Conservation (phyloP, 2,888 invertebrate species). For the Colletes collaris region DNA sequence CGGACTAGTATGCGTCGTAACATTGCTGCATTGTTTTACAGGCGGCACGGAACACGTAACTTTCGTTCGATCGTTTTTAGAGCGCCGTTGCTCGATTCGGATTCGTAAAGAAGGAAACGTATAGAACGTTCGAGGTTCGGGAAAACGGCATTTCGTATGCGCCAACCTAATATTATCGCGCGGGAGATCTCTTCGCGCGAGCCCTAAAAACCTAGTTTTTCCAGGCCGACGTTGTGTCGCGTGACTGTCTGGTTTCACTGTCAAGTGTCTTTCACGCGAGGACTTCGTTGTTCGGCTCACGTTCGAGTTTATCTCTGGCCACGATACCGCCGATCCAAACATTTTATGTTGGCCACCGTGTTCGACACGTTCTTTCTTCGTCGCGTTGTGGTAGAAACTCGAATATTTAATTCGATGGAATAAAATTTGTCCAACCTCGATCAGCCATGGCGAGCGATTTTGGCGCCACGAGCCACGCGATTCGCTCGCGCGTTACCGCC, state of each 20-base stretch:
- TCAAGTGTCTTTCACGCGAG: conserved; percentile 55
- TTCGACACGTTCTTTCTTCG: not conserved
- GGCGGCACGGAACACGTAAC: too few species aligned
- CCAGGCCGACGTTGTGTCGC: conserved; percentile 42
- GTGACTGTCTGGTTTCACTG: conserved; percentile 56
- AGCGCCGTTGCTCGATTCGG: not conserved
- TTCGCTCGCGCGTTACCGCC: not conserved
- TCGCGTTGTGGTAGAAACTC: not conserved
- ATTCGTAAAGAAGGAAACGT: not conserved
- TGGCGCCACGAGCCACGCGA: too few species aligned
- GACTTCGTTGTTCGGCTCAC: conserved; percentile 20
- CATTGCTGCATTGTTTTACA: too few species aligned
- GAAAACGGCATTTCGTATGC: not conserved
- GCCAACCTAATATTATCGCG: conserved; percentile 21
- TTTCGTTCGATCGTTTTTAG: too few species aligned
- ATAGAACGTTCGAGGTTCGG: too few species aligned
- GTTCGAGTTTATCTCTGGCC: not conserved
- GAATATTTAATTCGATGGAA: too few species aligned
- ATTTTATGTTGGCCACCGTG: conserved; percentile 10
- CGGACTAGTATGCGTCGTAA: too few species aligned
- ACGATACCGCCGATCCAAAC: conserved; percentile 9
- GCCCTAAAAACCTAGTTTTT: conserved; percentile 64
- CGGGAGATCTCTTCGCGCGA: conserved; percentile 47
- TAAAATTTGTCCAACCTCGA: too few species aligned
- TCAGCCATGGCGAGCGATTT: too few species aligned